A percentile compares a stretch with the other conserved stretches of the same genome.
Evolutionary conservation across 1,140 invertebrate genomes (phyloP).

Genomic region (Nasonia vitripennis): DNA sequence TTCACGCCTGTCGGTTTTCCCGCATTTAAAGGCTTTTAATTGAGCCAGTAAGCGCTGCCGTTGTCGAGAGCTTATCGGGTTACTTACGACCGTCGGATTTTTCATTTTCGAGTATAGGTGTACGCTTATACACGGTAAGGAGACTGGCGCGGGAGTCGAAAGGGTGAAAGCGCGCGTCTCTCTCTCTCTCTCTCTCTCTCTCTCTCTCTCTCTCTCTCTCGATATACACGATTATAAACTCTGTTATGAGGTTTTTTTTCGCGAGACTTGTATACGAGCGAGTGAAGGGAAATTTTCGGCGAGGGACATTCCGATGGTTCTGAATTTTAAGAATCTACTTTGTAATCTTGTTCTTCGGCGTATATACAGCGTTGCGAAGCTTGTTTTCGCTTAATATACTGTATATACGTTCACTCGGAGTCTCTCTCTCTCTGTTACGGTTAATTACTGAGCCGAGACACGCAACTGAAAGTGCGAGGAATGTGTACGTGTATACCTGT

Average conservation of each 20-base stretch:
- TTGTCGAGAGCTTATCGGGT: constrained; percentile 13
- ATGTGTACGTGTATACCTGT: too few relatives aligned
- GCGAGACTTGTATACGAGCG: too few relatives aligned
- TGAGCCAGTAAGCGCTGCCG: neutral
- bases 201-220: too few relatives aligned
- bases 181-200: too few relatives aligned
- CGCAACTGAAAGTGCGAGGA: neutral
- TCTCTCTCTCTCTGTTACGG: neutral
- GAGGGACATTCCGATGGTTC: too few relatives aligned
- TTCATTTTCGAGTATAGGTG: neutral
- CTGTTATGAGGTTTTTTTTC: neutral
- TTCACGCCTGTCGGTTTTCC: neutral
- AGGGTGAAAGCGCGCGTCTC: constrained; percentile 30
- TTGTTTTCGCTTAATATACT: too few relatives aligned
- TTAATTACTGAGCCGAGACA: neutral
- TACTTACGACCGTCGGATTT: constrained; percentile 13
- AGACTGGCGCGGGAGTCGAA: neutral
- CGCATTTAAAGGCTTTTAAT: constrained; percentile 23
- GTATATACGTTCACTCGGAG: neutral
- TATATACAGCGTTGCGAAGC: too few relatives aligned
- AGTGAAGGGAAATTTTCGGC: too few relatives aligned
- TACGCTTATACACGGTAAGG: neutral
- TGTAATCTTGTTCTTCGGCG: too few relatives aligned
- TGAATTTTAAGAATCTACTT: too few relatives aligned
- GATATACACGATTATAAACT: neutral